Percentiles rank a stretch among this genome's conserved stretches.
Conservation (phyloP, 2,113 vertebrate species). For the Oryctolagus cuniculus region DNA sequence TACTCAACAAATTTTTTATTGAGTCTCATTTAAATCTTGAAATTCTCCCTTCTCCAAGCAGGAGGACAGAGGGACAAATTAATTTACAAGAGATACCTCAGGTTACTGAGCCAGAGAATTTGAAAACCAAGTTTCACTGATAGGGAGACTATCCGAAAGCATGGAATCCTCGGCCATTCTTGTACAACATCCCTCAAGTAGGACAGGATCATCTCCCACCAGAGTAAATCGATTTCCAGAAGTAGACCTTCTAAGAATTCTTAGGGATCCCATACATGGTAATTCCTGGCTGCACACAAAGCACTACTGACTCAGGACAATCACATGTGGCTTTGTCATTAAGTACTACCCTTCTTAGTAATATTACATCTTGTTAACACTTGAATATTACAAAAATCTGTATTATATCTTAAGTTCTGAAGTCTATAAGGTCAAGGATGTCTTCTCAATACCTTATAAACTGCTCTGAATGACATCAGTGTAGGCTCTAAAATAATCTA, state of each 20-base stretch:
- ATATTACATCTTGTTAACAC: background rate
- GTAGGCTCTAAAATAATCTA: slow-evolving; percentile 25
- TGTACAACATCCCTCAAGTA: slow-evolving; percentile 14
- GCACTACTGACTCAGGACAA: background rate
- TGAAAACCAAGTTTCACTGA: background rate
- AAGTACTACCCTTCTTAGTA: background rate
- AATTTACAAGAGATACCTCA: background rate
- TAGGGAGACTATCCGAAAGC: background rate
- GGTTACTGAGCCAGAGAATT: background rate
- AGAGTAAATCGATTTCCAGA: slow-evolving; percentile 11
- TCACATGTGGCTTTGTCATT: background rate
- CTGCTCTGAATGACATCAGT: background rate
- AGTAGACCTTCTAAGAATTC: slow-evolving; percentile 20
- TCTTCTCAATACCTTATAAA: background rate
- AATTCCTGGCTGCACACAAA: background rate
- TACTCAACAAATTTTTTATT: background rate
- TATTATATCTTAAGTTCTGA: background rate
- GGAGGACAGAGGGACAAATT: background rate
- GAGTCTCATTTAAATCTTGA: slow-evolving; percentile 42
- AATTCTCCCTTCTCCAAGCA: background rate
- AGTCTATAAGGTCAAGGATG: background rate
- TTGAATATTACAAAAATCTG: background rate
- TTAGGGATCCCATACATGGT: background rate
- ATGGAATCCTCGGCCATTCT: background rate
- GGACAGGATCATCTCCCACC: background rate